phyloP scores from a whole-genome alignment of 2,888 invertebrate species.

The Drosophila mettleri region DNA sequence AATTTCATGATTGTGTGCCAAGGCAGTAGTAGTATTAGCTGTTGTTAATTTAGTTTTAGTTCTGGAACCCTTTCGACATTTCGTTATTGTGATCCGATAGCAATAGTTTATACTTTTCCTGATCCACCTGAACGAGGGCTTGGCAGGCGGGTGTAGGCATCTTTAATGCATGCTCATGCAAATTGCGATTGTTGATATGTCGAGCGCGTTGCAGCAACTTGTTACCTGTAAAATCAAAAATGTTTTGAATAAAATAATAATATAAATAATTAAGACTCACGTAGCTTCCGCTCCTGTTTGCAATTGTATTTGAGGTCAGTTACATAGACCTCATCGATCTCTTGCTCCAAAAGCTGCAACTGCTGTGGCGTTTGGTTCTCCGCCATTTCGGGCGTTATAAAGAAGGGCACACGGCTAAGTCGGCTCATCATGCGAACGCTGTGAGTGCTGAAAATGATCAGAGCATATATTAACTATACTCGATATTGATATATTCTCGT shows the following conservation, averaged over 20 bases:
- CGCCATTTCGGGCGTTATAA: constrained; percentile 95
- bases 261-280: constrained; percentile 51
- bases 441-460: constrained; percentile 48
- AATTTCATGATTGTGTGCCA: neutral
- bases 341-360: constrained; percentile 49
- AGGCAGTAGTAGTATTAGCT: neutral
- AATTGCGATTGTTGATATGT: constrained; percentile 47
- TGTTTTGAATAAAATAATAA: neutral
- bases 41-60: neutral
- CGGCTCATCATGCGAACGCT: constrained; percentile 88
- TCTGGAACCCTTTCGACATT: neutral
- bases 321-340: constrained; percentile 60
- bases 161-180: constrained; percentile 49
- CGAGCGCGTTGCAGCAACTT: constrained; percentile 62
- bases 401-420: constrained; percentile 95
- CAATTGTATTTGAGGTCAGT: constrained; percentile 60
- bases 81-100: constrained; percentile 30
- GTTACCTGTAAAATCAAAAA: constrained; percentile 47
- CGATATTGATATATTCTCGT: no score
- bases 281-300: constrained; percentile 61
- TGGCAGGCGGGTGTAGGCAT: constrained; percentile 65
- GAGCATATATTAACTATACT: neutral
- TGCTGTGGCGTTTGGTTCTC: constrained; percentile 35
- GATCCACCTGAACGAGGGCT: constrained; percentile 45
- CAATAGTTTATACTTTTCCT: constrained; percentile 10